These are phyloP conservation scores for Xylophagus ater DNA, from an alignment of 2,888 invertebrate species.

Conservation along the genomic window DNA sequence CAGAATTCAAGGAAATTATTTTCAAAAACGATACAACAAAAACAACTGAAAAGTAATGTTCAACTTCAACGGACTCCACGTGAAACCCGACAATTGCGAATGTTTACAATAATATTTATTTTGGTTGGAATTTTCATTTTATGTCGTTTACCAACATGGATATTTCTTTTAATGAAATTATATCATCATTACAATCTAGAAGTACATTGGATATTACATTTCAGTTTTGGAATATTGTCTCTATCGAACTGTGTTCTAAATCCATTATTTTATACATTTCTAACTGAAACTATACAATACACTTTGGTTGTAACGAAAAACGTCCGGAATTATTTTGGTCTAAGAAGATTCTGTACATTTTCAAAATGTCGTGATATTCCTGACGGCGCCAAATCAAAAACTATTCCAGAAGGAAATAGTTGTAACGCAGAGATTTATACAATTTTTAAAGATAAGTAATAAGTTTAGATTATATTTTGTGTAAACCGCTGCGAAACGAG, in stretches of 20 bases:
- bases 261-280: conserved; percentile 49
- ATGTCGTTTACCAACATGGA: conserved; percentile 45
- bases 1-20: too few relatives aligned
- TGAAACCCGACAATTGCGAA: conserved; percentile 41
- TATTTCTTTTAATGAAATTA: conserved; percentile 42
- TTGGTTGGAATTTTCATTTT: conserved; percentile 45
- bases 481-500: too few relatives aligned
- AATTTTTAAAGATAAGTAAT: conserved; percentile 6
- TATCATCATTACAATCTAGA: conserved; percentile 26
- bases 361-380: too few relatives aligned
- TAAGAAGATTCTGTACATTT: conserved; percentile 14
- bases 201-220: conserved; percentile 41
- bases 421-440: conserved; percentile 6
- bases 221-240: conserved; percentile 42
- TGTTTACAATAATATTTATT: conserved; percentile 45
- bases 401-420: not conserved
- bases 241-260: conserved; percentile 45
- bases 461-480: too few relatives aligned
- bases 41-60: not conserved
- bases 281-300: conserved; percentile 41
- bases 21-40: too few relatives aligned
- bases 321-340: conserved; percentile 17
- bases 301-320: conserved; percentile 19
- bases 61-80: not conserved
- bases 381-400: not conserved